Conservation (phyloP, 2,113 vertebrate genomes). For the Limnothrissa miodon region DNA sequence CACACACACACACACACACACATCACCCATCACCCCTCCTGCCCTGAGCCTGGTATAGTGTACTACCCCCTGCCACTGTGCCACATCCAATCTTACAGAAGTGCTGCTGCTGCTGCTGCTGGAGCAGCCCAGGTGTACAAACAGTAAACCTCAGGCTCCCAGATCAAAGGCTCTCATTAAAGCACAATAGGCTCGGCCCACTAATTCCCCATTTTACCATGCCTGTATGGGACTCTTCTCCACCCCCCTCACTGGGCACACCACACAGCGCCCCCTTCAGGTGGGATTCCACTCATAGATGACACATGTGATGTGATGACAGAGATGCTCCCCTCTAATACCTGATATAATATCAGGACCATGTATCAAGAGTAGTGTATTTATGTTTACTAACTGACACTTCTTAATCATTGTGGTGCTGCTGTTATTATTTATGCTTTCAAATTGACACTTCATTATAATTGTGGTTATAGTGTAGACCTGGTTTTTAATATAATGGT, state of each 20-base stretch:
- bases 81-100: slow-evolving; percentile 62
- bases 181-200: slow-evolving; percentile 67
- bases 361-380: no score
- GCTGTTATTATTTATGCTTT: no score
- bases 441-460: no score
- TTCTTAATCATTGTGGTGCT: no score
- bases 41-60: background rate
- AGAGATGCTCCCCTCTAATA: background rate
- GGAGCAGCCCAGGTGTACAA: slow-evolving; percentile 74
- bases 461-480: no score
- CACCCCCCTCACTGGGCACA: slow-evolving; percentile 16
- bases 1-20: slow-evolving; percentile 10
- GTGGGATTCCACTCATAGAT: background rate
- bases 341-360: no score
- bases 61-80: slow-evolving; percentile 8
- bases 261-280: slow-evolving; percentile 56
- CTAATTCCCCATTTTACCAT: slow-evolving; percentile 45
- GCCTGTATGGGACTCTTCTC: slow-evolving; percentile 28
- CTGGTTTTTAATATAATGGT: no score
- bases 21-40: slow-evolving; percentile 5
- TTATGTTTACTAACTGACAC: no score
- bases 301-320: background rate
- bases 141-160: slow-evolving; percentile 64
- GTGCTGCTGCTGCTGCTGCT: slow-evolving; percentile 32
- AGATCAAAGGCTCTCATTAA: slow-evolving; percentile 77